Percentiles rank a stretch among this genome's conserved stretches.
Evolutionary conservation across 2,113 vertebrate species (phyloP).

Genomic region (Scartelaos histophorus): DNA sequence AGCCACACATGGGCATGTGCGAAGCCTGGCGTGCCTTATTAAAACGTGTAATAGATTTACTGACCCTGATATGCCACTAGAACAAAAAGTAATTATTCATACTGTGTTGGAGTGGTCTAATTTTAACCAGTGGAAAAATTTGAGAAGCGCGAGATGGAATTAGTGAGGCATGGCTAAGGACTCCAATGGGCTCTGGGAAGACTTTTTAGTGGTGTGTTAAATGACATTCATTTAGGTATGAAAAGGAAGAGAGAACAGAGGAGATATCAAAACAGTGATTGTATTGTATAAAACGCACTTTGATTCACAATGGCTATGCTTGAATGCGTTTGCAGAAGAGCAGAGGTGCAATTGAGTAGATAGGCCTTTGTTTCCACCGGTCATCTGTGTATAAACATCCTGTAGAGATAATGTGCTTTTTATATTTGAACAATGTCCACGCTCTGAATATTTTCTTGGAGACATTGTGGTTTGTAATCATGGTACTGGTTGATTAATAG

Average conservation of each 20-base stretch:
- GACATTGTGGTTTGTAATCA: not conserved
- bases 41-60: conserved; percentile 82
- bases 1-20: conserved; percentile 19
- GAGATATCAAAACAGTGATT: conserved; percentile 51
- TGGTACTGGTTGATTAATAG: not conserved
- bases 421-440: not conserved
- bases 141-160: conserved; percentile 71
- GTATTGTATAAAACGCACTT: conserved; percentile 46
- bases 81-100: conserved; percentile 82
- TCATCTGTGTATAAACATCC: not conserved
- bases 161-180: conserved; percentile 74
- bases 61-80: conserved; percentile 80
- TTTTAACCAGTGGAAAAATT: conserved; percentile 77
- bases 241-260: conserved; percentile 37
- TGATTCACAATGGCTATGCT: conserved; percentile 41
- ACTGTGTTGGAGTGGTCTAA: conserved; percentile 72
- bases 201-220: conserved; percentile 64
- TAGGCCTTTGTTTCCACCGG: not conserved
- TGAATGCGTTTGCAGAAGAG: conserved; percentile 28
- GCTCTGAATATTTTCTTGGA: not conserved
- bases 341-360: not conserved
- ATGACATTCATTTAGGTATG: conserved; percentile 70
- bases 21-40: conserved; percentile 70
- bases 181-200: conserved; percentile 64
- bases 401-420: not conserved